phyloP scores from a whole-genome alignment of 2,113 vertebrate genomes.

The Anseranas semipalmata region DNA sequence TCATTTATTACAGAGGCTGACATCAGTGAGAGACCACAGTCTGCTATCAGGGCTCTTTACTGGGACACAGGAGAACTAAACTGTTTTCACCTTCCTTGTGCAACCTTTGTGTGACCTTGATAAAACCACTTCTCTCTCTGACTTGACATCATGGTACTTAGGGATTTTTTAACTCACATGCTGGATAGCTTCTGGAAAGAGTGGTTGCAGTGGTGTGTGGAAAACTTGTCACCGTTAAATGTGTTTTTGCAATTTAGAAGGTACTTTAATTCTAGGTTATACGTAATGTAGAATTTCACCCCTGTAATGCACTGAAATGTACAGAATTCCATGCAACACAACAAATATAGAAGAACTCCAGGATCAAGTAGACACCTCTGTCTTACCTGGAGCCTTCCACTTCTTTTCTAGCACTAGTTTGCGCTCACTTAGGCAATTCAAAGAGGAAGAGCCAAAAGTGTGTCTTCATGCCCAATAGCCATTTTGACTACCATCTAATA shows the following conservation, averaged over 20 bases:
- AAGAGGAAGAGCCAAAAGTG: neutral
- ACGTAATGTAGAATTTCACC: neutral
- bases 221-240: neutral
- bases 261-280: neutral
- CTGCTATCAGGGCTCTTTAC: neutral
- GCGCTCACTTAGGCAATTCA: neutral
- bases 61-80: neutral
- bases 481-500: neutral
- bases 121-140: neutral
- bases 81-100: neutral
- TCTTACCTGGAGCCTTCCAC: neutral
- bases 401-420: neutral
- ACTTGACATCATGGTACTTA: neutral
- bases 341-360: neutral
- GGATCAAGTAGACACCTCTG: neutral
- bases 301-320: neutral
- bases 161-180: neutral
- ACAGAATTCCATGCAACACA: neutral
- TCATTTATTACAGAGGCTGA: slow-evolving; percentile 14
- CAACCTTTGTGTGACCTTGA: neutral
- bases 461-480: neutral
- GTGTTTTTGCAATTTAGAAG: neutral
- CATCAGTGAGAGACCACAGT: neutral
- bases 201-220: neutral
- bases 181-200: neutral